A percentile compares a stretch with the other conserved stretches of the same genome.
These are phyloP conservation scores for Eilema depressum DNA, from an alignment of 2,888 invertebrate species.

Conservation along the genomic window DNA sequence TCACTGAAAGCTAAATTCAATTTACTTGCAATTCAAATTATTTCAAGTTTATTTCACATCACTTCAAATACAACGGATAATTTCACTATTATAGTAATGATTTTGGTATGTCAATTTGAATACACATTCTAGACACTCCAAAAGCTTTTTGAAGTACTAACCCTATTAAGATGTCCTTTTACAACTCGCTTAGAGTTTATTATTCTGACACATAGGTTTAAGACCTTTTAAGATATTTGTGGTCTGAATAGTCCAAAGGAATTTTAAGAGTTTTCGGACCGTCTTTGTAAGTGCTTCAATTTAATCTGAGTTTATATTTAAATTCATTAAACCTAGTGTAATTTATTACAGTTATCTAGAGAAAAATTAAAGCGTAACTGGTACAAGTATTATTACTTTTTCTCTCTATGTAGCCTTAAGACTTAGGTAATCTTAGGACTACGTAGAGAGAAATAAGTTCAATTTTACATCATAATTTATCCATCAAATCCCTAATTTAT, in stretches of 20 bases:
- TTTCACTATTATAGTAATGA: not conserved
- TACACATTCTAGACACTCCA: not conserved
- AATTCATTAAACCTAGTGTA: not conserved
- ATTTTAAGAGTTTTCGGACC: not conserved
- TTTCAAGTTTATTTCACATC: not conserved
- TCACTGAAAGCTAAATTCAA: conserved; percentile 14
- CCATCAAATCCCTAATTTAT: not conserved
- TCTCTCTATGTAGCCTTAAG: too few species aligned
- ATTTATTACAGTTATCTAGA: not conserved
- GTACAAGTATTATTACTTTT: too few species aligned
- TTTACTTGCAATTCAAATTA: not conserved
- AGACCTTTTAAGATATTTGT: not conserved
- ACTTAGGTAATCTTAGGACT: too few species aligned
- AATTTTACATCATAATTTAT: too few species aligned
- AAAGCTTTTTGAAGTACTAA: conserved; percentile 4
- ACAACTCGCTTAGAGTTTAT: not conserved
- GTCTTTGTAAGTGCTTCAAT: not conserved
- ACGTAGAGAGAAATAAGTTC: too few species aligned
- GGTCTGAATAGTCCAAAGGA: not conserved
- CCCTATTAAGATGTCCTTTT: conserved; percentile 1
- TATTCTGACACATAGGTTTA: not conserved
- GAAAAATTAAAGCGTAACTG: not conserved
- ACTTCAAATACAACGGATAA: not conserved
- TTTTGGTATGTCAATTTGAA: conserved; percentile 14
- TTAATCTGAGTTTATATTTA: not conserved